A percentile compares a stretch with the other conserved stretches of the same genome.
Conservation (phyloP, 2,797 vertebrate species). For the Anniella stebbinsi region DNA sequence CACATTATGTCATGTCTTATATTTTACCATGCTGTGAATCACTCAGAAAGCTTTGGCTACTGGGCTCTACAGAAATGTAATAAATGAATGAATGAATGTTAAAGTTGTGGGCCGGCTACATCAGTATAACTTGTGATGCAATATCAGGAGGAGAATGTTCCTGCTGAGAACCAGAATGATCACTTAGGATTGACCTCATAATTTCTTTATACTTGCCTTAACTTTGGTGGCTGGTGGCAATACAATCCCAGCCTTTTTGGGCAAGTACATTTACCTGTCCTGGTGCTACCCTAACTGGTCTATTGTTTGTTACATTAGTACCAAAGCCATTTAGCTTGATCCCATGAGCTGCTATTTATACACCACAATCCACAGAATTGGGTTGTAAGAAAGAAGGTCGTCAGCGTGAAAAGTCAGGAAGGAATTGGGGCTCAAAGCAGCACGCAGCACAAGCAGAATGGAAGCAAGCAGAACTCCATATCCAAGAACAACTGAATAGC, state of each 20-base stretch:
- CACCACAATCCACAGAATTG: not conserved
- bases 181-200: not conserved
- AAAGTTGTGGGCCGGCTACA: not conserved
- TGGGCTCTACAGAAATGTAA: no score
- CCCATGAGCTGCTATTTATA: not conserved
- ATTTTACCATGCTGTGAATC: no score
- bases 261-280: not conserved
- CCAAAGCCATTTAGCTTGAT: not conserved
- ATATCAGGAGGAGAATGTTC: not conserved
- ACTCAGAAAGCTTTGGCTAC: no score
- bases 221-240: not conserved
- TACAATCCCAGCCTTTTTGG: not conserved
- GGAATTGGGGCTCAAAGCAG: not conserved
- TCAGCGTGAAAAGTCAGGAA: not conserved
- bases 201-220: not conserved
- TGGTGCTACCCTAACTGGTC: rapidly evolving
- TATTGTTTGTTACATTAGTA: no score
- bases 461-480: not conserved
- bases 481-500: not conserved
- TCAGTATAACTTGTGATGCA: not conserved
- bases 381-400: not conserved
- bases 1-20: no score
- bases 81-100: no score
- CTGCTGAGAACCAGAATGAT: not conserved
- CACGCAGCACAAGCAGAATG: not conserved